Conservation (phyloP, 2,797 vertebrate genomes). For the Thaleichthys pacificus region DNA sequence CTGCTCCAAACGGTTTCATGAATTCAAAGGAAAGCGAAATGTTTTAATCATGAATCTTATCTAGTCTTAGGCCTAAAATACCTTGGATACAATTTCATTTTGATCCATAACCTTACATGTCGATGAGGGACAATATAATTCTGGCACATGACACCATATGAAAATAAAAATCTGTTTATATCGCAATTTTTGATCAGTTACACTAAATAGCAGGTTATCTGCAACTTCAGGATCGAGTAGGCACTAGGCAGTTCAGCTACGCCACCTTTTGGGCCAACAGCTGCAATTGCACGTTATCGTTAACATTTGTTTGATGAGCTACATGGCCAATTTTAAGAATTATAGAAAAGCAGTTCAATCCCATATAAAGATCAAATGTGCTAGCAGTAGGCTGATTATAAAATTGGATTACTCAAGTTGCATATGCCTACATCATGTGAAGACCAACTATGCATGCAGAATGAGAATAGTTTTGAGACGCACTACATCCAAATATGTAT, state of each 20-base stretch:
- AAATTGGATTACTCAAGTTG: too few species aligned
- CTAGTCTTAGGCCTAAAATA: not conserved
- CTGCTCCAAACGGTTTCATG: not conserved
- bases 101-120: not conserved
- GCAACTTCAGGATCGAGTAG: not conserved
- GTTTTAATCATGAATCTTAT: not conserved
- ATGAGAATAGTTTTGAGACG: too few species aligned
- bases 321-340: too few species aligned
- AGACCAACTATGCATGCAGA: too few species aligned
- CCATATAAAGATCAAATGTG: too few species aligned
- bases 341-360: too few species aligned
- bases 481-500: too few species aligned
- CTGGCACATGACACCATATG: not conserved
- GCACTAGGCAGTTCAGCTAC: not conserved
- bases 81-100: not conserved
- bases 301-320: not conserved
- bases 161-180: not conserved
- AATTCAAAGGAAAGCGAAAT: not conserved
- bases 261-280: conserved; percentile 6
- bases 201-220: too few species aligned
- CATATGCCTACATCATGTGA: too few species aligned
- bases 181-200: not conserved
- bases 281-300: conserved; percentile 1
- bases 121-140: not conserved
- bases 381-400: too few species aligned